Percentiles rank a stretch among this genome's conserved stretches.
Evolutionary conservation across 2,113 vertebrate species (phyloP).

Genomic region (Motacilla alba): DNA sequence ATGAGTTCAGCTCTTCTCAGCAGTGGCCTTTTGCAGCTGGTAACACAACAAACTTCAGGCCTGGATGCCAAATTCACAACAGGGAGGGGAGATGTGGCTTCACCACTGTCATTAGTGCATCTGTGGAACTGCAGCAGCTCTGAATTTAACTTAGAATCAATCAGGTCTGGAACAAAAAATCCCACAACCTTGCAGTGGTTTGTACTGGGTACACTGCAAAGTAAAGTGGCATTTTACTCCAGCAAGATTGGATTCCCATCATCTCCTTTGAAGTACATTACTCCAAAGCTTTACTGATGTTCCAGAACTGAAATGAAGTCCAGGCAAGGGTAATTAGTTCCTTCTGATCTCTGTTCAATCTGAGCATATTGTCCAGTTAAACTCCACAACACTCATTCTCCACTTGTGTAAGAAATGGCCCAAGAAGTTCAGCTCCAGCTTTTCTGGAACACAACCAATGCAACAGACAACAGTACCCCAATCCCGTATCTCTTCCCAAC

Average conservation of each 20-base stretch:
- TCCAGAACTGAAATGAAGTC: not conserved
- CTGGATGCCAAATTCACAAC: not conserved
- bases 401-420: not conserved
- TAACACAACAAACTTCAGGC: not conserved
- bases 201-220: not conserved
- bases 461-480: not conserved
- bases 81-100: not conserved
- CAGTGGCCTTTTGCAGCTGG: not conserved
- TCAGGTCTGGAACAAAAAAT: not conserved
- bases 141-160: not conserved
- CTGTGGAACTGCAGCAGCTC: not conserved
- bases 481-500: not conserved
- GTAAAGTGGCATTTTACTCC: not conserved
- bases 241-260: not conserved
- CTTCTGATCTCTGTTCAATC: not conserved
- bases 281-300: not conserved
- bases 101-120: accelerated
- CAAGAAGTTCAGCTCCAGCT: not conserved
- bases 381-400: not conserved
- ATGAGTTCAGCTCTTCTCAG: not conserved
- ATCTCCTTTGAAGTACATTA: not conserved
- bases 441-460: not conserved
- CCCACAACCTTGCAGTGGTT: not conserved
- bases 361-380: not conserved
- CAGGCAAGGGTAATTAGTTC: not conserved